phyloP scores from a whole-genome alignment of 1,140 invertebrate genomes.

The Eubasilissa regina region DNA sequence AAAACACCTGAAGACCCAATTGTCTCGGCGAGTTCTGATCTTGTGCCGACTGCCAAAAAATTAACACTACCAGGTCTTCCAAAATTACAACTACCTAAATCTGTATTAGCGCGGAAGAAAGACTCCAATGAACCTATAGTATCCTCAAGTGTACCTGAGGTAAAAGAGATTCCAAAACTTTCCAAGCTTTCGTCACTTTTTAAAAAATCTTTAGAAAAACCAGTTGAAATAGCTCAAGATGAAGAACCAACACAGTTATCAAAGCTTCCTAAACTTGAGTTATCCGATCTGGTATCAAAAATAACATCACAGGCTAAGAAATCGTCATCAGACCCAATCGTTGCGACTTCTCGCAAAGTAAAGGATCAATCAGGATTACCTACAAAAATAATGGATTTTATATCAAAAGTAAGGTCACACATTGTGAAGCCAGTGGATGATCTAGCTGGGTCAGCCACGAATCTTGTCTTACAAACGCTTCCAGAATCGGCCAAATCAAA shows the following conservation, averaged over 20 bases:
- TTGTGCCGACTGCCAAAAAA: background rate
- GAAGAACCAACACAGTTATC: no score
- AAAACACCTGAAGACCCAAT: slow-evolving; percentile 9
- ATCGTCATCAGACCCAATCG: no score
- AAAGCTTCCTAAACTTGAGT: no score
- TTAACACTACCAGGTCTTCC: background rate
- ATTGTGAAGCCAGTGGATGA: background rate
- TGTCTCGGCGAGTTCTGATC: background rate
- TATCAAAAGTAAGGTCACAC: background rate
- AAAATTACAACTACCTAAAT: slow-evolving; percentile 1
- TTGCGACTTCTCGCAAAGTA: no score
- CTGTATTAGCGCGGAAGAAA: no score
- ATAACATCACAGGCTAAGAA: no score
- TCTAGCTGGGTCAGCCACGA: background rate
- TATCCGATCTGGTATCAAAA: no score
- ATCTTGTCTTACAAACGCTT: background rate
- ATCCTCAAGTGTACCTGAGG: background rate
- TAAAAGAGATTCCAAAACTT: background rate
- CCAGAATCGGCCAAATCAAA: background rate
- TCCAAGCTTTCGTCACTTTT: background rate
- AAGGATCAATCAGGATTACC: no score
- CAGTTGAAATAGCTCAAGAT: no score
- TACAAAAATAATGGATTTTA: background rate
- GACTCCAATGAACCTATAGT: background rate
- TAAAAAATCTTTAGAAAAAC: slow-evolving; percentile 2